phyloP scores from a whole-genome alignment of 2,113 vertebrate species.

The Quiscalus mexicanus region DNA sequence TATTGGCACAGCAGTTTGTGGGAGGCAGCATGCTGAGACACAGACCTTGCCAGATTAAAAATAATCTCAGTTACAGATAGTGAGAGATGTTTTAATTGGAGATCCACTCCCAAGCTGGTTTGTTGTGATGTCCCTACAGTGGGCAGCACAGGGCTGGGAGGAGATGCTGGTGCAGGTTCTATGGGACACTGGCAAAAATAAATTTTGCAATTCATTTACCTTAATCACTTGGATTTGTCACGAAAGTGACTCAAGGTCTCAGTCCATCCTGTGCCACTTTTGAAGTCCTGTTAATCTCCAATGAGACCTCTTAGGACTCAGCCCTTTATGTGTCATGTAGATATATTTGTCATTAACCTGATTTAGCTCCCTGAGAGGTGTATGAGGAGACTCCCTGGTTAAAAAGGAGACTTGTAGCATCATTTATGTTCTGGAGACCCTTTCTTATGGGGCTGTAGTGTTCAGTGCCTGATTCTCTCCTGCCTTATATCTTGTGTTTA shows the following conservation, averaged over 20 bases:
- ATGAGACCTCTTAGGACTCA: background rate
- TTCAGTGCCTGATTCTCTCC: background rate
- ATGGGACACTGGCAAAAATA: background rate
- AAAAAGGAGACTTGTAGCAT: background rate
- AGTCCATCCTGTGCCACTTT: background rate
- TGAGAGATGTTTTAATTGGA: background rate
- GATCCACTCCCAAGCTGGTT: background rate
- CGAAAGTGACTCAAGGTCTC: background rate
- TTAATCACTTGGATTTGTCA: background rate
- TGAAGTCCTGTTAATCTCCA: background rate
- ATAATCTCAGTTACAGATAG: background rate
- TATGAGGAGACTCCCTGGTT: background rate
- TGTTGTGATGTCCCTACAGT: background rate
- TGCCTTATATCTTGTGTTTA: background rate
- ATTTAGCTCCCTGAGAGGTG: background rate
- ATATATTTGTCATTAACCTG: background rate
- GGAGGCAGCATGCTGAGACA: background rate
- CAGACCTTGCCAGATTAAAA: background rate
- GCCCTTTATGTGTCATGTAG: background rate
- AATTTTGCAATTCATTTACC: background rate
- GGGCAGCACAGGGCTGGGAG: background rate
- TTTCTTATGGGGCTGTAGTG: background rate
- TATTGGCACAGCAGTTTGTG: background rate
- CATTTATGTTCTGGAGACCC: background rate
- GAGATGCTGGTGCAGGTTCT: background rate